Conservation (phyloP, 1,140 invertebrate genomes). For the Leptinotarsa texana region DNA sequence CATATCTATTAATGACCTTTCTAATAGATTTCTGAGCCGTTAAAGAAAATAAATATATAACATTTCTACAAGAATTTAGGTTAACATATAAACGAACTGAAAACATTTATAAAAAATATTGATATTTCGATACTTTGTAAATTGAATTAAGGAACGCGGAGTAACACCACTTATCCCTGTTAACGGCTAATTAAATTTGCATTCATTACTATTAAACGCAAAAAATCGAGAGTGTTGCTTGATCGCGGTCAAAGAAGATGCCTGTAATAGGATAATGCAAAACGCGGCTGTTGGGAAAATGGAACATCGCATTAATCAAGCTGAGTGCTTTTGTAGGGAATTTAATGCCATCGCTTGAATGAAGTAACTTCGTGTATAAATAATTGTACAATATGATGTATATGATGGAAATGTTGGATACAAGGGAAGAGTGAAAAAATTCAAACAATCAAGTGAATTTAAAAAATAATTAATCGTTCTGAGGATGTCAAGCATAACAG, state of each 20-base stretch:
- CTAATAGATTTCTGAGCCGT: no score
- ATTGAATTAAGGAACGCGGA: background rate
- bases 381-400: background rate
- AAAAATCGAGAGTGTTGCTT: background rate
- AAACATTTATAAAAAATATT: background rate
- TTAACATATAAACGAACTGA: no score
- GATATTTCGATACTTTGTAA: background rate
- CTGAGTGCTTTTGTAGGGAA: conserved; percentile 15
- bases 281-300: conserved; percentile 8
- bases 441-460: background rate
- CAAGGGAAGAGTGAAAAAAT: background rate
- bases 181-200: conserved; percentile 11
- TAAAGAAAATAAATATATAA: no score
- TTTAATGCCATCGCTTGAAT: conserved; percentile 13
- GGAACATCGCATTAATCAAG: conserved; percentile 16
- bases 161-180: background rate
- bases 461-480: no score
- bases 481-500: no score
- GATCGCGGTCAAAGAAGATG: conserved; percentile 1
- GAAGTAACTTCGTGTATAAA: conserved; percentile 10
- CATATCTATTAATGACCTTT: no score
- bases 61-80: no score
- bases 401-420: conserved; percentile 1
- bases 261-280: background rate
- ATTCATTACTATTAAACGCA: conserved; percentile 2